Conservation (phyloP, 2,113 vertebrate species). For the Syrmaticus mikado region DNA sequence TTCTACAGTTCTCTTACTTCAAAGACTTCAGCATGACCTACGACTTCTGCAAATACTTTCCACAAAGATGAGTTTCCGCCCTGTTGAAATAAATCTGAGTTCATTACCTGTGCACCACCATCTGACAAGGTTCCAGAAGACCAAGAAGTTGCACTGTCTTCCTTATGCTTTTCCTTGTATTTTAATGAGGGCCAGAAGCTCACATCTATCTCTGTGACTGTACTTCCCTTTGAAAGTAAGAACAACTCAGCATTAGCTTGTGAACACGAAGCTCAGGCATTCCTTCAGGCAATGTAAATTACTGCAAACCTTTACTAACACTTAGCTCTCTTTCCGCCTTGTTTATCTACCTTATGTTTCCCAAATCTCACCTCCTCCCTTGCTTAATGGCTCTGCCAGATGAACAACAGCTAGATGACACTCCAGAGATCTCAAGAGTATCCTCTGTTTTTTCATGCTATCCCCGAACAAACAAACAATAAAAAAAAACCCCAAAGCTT, state of each 20-base stretch:
- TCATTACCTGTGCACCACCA: slow-evolving; percentile 35
- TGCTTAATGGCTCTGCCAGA: neutral
- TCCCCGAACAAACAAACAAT: neutral
- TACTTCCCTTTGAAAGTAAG: slow-evolving; percentile 64
- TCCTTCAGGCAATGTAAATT: neutral
- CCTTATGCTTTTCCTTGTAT: slow-evolving; percentile 31
- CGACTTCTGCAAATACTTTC: neutral
- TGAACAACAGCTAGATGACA: neutral
- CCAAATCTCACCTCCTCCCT: neutral
- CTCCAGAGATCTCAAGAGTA: neutral
- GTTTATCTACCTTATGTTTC: neutral
- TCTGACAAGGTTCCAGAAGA: slow-evolving; percentile 72
- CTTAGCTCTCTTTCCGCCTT: neutral
- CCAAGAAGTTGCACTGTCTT: slow-evolving; percentile 63
- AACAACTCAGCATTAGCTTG: slow-evolving; percentile 40
- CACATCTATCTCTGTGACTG: neutral
- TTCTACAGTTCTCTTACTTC: neutral
- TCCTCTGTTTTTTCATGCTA: neutral
- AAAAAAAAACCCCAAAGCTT: neutral
- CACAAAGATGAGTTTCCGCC: neutral
- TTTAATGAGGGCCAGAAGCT: slow-evolving; percentile 24
- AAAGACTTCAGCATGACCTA: neutral
- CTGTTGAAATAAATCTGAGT: neutral
- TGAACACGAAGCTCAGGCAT: neutral
- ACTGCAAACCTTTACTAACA: neutral